Percentiles rank a stretch among this genome's conserved stretches.
phyloP scores from a whole-genome alignment of 2,888 invertebrate species.

The Cyclophora albipunctata region DNA sequence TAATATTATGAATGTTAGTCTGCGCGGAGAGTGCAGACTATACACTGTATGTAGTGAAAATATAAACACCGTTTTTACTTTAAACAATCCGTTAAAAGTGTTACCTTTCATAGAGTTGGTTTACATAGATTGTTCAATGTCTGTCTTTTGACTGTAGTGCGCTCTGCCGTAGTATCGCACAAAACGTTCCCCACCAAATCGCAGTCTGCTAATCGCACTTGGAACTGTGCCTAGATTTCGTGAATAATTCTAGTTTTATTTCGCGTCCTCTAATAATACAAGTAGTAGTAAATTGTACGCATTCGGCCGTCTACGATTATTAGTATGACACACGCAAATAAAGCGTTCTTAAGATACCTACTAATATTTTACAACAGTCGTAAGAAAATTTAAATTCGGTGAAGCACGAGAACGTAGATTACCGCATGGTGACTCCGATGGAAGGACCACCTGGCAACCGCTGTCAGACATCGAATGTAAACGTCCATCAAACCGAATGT shows the following conservation, averaged over 20 bases:
- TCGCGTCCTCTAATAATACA: background rate
- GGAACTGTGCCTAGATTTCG: constrained; percentile 38
- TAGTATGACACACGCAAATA: constrained; percentile 29
- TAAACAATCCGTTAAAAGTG: too few relatives aligned
- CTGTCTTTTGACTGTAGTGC: too few relatives aligned
- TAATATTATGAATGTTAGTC: too few relatives aligned
- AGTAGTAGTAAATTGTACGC: constrained; percentile 15
- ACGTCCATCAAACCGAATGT: constrained; percentile 40
- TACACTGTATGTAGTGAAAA: too few relatives aligned
- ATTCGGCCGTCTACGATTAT: constrained; percentile 27
- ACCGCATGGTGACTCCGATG: constrained; percentile 7
- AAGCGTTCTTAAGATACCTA: constrained; percentile 20
- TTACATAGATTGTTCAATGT: too few relatives aligned
- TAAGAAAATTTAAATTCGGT: constrained; percentile 25
- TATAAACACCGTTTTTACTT: too few relatives aligned
- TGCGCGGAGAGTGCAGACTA: too few relatives aligned
- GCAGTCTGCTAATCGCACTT: constrained; percentile 18
- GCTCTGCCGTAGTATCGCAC: too few relatives aligned
- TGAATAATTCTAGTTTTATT: background rate
- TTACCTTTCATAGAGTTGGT: too few relatives aligned
- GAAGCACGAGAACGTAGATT: constrained; percentile 8
- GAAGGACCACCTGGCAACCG: constrained; percentile 44
- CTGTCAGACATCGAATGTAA: constrained; percentile 37
- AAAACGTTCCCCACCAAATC: background rate
- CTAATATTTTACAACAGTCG: constrained; percentile 16